Percentiles rank a stretch among this genome's conserved stretches.
These are phyloP conservation scores for Eretmocerus hayati DNA, from an alignment of 2,888 invertebrate genomes.

Conservation along the genomic window DNA sequence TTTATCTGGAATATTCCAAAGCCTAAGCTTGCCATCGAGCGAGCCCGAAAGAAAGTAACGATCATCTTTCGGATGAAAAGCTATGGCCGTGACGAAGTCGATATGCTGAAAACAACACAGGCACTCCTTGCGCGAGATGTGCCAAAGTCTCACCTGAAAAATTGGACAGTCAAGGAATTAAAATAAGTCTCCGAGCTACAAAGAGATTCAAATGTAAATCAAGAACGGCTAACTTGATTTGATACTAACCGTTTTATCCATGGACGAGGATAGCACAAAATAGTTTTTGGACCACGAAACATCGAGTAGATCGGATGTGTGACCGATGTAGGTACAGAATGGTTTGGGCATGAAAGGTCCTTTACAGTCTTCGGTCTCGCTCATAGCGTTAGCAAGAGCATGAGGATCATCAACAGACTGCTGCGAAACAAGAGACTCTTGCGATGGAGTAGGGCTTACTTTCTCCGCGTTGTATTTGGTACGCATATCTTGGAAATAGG, in stretches of 20 bases:
- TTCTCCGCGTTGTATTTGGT: constrained; percentile 91
- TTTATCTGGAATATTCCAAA: constrained; percentile 99
- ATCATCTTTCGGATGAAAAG: constrained; percentile 91
- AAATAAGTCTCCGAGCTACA: neutral
- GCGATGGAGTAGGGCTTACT: constrained; percentile 87
- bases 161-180: neutral
- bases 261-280: constrained; percentile 93
- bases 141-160: constrained; percentile 68
- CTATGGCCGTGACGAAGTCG: constrained; percentile 98
- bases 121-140: constrained; percentile 93
- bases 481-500: constrained; percentile 92
- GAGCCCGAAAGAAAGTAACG: constrained; percentile 93
- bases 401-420: constrained; percentile 61
- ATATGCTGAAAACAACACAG: constrained; percentile 98
- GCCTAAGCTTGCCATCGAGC: constrained; percentile 91
- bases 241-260: constrained; percentile 93
- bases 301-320: constrained; percentile 92
- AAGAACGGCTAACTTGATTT: neutral
- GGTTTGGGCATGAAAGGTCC: constrained; percentile 81
- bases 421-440: constrained; percentile 81
- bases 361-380: constrained; percentile 53
- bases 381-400: constrained; percentile 50
- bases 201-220: neutral
- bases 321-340: constrained; percentile 89
- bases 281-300: constrained; percentile 99